Percentiles rank a stretch among this genome's conserved stretches.
Conservation (phyloP, 1,140 invertebrate genomes). For the Drosophila gunungcola region DNA sequence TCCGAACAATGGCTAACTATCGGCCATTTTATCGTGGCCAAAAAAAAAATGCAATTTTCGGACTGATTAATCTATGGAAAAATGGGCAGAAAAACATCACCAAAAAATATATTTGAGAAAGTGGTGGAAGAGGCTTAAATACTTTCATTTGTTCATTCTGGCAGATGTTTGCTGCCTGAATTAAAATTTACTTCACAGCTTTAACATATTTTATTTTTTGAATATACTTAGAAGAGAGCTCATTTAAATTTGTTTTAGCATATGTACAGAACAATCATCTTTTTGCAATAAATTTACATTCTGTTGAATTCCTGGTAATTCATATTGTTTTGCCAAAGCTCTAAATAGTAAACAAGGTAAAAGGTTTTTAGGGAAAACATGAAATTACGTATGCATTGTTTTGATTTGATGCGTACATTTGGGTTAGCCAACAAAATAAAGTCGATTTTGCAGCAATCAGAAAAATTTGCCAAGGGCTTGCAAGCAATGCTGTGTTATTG, state of each 20-base stretch:
- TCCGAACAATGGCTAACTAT: slow-evolving; percentile 41
- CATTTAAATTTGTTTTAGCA: no score
- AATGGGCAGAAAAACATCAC: slow-evolving; percentile 15
- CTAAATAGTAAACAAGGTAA: background rate
- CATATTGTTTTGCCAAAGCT: background rate
- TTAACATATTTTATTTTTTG: no score
- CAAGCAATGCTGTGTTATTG: background rate
- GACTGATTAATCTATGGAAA: slow-evolving; percentile 31
- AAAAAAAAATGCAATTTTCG: slow-evolving; percentile 34
- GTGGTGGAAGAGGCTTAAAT: background rate
- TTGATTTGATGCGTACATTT: background rate
- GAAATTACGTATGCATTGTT: background rate
- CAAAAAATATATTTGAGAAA: background rate
- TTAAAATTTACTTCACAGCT: no score
- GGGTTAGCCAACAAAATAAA: background rate
- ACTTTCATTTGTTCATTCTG: background rate
- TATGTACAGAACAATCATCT: no score
- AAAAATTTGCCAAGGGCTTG: no score
- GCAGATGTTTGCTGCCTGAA: background rate
- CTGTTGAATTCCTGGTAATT: no score
- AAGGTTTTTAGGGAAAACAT: background rate
- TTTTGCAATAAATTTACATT: no score
- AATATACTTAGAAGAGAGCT: no score
- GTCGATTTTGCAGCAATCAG: background rate
- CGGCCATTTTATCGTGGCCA: slow-evolving; percentile 18